Conservation (phyloP, 2,113 vertebrate species). For the Chlorocebus sabaeus region DNA sequence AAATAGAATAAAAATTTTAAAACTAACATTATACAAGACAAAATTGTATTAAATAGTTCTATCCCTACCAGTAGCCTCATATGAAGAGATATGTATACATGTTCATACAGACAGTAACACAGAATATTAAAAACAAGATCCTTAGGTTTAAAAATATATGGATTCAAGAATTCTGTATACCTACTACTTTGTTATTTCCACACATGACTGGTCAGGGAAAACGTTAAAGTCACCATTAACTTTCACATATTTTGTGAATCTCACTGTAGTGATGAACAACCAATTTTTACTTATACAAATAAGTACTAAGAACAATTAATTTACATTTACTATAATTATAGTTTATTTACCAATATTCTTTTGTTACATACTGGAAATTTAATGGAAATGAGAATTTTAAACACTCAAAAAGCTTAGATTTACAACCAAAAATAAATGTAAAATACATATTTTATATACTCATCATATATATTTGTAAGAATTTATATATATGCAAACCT, state of each 20-base stretch:
- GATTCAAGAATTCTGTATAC: background rate
- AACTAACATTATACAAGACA: background rate
- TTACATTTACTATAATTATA: conserved; percentile 9
- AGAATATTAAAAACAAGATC: conserved; percentile 24
- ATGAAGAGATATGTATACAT: background rate
- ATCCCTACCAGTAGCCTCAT: background rate
- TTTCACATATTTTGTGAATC: background rate
- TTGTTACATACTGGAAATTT: background rate
- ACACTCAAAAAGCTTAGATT: background rate
- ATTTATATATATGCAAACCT: background rate
- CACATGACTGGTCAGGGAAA: background rate
- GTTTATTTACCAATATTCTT: background rate
- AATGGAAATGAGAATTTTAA: conserved; percentile 9
- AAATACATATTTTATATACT: conserved; percentile 3
- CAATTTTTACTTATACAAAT: conserved; percentile 12
- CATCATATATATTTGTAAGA: background rate
- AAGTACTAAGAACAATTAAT: background rate
- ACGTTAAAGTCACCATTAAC: background rate
- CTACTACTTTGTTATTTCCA: conserved; percentile 2
- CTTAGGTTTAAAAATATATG: background rate
- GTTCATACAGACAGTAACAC: background rate
- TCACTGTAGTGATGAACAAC: conserved; percentile 1
- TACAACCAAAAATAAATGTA: conserved; percentile 22
- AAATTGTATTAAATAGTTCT: conserved; percentile 42
- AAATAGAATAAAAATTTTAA: conserved; percentile 22